phyloP scores from a whole-genome alignment of 2,888 invertebrate species.

The Sceliomorpha sp. region DNA sequence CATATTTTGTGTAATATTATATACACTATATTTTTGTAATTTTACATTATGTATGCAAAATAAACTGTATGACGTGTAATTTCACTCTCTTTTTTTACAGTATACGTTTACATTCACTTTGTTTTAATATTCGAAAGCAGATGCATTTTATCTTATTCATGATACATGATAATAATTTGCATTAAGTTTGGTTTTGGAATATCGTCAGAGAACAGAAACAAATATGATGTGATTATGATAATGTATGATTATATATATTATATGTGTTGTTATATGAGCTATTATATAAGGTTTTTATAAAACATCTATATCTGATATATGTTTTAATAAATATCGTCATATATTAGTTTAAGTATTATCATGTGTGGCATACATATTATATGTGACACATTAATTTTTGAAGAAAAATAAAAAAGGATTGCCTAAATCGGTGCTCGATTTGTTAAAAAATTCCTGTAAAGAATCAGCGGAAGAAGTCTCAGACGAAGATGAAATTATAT shows the following conservation, averaged over 20 bases:
- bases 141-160: too few relatives aligned
- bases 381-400: slow-evolving; percentile 3
- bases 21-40: too few relatives aligned
- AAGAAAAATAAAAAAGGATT: slow-evolving; percentile 6
- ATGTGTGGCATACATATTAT: background rate
- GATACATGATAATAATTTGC: too few relatives aligned
- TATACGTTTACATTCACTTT: too few relatives aligned
- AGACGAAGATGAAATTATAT: slow-evolving; percentile 5
- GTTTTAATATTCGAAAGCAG: too few relatives aligned
- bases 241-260: slow-evolving; percentile 4
- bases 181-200: too few relatives aligned
- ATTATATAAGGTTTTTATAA: slow-evolving; percentile 5
- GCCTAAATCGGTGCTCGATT: slow-evolving; percentile 1
- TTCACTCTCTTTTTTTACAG: too few relatives aligned
- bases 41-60: too few relatives aligned
- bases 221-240: too few relatives aligned
- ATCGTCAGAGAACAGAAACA: too few relatives aligned
- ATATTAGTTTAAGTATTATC: slow-evolving; percentile 5
- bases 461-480: slow-evolving; percentile 1
- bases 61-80: too few relatives aligned
- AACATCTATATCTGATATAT: slow-evolving; percentile 3
- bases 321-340: slow-evolving; percentile 5
- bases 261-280: slow-evolving; percentile 3
- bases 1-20: too few relatives aligned
- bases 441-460: slow-evolving; percentile 1